Percentiles rank a stretch among this genome's conserved stretches.
These are phyloP conservation scores for Hephaestus fuliginosus DNA, from an alignment of 2,797 vertebrate species.

Conservation along the genomic window DNA sequence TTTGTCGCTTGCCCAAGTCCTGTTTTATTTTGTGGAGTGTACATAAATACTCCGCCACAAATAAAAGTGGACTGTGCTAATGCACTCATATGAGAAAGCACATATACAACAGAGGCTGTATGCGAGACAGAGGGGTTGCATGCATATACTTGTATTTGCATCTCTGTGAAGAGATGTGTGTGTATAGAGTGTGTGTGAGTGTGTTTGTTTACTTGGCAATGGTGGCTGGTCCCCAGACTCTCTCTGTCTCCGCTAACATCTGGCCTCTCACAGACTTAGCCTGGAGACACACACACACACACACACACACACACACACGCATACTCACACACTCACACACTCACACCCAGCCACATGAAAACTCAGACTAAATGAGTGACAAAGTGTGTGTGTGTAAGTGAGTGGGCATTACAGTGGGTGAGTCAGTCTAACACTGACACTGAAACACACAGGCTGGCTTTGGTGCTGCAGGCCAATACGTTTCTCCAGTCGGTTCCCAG, in stretches of 20 bases:
- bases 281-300: slow-evolving; percentile 33
- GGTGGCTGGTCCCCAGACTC: slow-evolving; percentile 54
- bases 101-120: not conserved
- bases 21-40: no score
- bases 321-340: not conserved
- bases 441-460: slow-evolving; percentile 3
- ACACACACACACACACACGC: slow-evolving; percentile 5
- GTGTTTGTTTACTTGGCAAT: slow-evolving; percentile 39
- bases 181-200: not conserved
- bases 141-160: not conserved
- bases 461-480: slow-evolving; percentile 43
- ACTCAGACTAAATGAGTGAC: slow-evolving; percentile 35
- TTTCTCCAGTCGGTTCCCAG: slow-evolving; percentile 33
- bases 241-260: slow-evolving; percentile 70
- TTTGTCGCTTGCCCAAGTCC: not conserved
- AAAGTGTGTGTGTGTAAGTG: slow-evolving; percentile 6
- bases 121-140: not conserved
- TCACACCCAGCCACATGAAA: slow-evolving; percentile 11
- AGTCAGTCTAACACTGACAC: slow-evolving; percentile 19
- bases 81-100: not conserved
- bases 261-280: slow-evolving; percentile 67
- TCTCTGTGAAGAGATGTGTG: slow-evolving; percentile 7
- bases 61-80: not conserved
- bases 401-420: slow-evolving; percentile 28
- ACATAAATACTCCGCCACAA: no score